Evolutionary conservation across 2,888 invertebrate species (phyloP).

Genomic region (Coleophora deauratella): DNA sequence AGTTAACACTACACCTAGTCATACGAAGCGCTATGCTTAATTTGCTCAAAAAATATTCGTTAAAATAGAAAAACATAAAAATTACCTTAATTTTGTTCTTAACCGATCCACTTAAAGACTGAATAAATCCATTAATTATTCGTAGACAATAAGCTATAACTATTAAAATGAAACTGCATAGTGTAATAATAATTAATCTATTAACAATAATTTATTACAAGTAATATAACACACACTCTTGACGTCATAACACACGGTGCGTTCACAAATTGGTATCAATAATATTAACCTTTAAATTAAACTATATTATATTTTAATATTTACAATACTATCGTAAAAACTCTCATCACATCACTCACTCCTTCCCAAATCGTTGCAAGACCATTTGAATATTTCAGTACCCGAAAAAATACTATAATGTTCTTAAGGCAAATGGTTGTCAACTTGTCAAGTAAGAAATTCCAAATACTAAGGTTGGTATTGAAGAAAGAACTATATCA

Average conservation of each 20-base stretch:
- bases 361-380: conserved; percentile 20
- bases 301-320: conserved; percentile 51
- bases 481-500: not conserved
- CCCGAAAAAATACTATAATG: not conserved
- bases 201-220: conserved; percentile 71
- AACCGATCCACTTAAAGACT: no score
- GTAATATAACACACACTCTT: conserved; percentile 56
- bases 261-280: conserved; percentile 27
- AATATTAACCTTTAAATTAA: conserved; percentile 23
- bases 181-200: conserved; percentile 65
- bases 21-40: no score
- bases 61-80: no score
- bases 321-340: conserved; percentile 44
- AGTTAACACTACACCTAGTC: no score
- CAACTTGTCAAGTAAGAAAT: not conserved
- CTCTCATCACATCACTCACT: conserved; percentile 25
- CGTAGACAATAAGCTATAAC: no score
- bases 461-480: not conserved
- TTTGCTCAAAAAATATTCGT: no score
- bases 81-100: no score
- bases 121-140: no score
- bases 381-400: not conserved
- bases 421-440: not conserved
- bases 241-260: conserved; percentile 41
- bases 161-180: conserved; percentile 28